Base-by-base conservation (phyloP, 2,888 invertebrate genomes). In the Coremacera marginata region DNA sequence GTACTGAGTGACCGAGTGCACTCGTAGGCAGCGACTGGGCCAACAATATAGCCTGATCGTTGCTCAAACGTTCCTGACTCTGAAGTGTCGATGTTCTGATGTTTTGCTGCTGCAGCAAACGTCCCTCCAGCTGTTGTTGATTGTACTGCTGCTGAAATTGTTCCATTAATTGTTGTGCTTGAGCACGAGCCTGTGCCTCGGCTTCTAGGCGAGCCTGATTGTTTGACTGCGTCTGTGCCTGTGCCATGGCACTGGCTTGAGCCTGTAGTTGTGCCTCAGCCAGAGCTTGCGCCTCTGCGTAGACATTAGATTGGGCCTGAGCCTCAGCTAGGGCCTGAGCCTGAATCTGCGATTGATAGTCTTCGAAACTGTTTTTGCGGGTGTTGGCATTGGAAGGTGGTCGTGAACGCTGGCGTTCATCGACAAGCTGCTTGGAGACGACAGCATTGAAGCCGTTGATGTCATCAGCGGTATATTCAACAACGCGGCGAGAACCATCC, bases 171-270 rank as follows among this genome's bases (percentile, higher is more conserved):
- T 88, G 87, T 72, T 88, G 87, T 2, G 87, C 87, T 74, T 86
- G 87, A 5, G 81, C 84, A 2, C 87, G 86, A 1, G 88, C 91
- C 88, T 91, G 90, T 88, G 91, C 90, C 82, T 89, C 90, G 88
- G 91, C 91, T 87, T 91, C 92, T 86, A 90, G 90, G 86, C 91
- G 91, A 88, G 91, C 90, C 89, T 89, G 91, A 87, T 90, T 90
- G 90, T 91, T 91, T 84, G 90, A 88, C 83, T 91, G 90, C 78
- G 88, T 79, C 5, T 86, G 87, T 5, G 84, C 83, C 27, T 86
- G 86, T 11, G 84, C 85, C 11, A 82, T 83, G 2, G 83, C 82
- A 74, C 81, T 82, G 44, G 82, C 84, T 85, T 90, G 90, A 77
- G 88, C 84, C 62, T 82, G 82, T 55, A 82, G 80, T 57, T 84